phyloP scores from a whole-genome alignment of 2,113 vertebrate species.

The Dromas ardeola region DNA sequence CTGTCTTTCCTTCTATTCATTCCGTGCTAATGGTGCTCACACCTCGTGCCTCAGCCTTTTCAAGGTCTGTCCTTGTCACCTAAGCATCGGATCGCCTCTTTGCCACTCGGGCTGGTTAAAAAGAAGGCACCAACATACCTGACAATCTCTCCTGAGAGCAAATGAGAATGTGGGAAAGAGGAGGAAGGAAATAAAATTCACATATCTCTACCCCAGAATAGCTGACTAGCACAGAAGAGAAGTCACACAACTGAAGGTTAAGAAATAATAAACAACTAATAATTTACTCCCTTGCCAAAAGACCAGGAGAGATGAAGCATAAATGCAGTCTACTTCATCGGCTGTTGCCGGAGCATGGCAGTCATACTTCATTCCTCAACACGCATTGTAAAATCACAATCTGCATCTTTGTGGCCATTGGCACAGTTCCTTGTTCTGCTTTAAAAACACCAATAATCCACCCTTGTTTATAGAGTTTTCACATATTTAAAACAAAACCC shows the following conservation, averaged over 20 bases:
- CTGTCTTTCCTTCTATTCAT: background rate
- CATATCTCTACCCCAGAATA: background rate
- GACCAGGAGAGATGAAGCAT: conserved; percentile 17
- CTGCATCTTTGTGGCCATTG: conserved; percentile 13
- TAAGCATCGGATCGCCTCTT: background rate
- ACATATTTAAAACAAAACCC: conserved; percentile 9
- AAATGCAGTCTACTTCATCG: background rate
- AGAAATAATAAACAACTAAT: conserved; percentile 45
- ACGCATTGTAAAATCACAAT: background rate
- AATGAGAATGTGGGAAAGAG: background rate
- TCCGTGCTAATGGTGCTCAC: background rate
- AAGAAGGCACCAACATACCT: background rate
- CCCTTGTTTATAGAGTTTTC: background rate
- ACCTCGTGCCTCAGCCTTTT: background rate
- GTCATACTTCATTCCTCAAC: background rate
- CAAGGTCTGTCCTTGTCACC: background rate
- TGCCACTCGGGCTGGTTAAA: background rate
- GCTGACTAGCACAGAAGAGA: conserved; percentile 15
- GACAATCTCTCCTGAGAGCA: background rate
- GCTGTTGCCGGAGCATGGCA: background rate
- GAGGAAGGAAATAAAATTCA: background rate
- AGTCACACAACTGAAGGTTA: conserved; percentile 33
- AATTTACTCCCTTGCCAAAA: conserved; percentile 31
- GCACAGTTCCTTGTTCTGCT: conserved; percentile 7
- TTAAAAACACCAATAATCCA: background rate